phyloP scores from a whole-genome alignment of 2,797 vertebrate genomes.

The Percopsis omiscomaycus region DNA sequence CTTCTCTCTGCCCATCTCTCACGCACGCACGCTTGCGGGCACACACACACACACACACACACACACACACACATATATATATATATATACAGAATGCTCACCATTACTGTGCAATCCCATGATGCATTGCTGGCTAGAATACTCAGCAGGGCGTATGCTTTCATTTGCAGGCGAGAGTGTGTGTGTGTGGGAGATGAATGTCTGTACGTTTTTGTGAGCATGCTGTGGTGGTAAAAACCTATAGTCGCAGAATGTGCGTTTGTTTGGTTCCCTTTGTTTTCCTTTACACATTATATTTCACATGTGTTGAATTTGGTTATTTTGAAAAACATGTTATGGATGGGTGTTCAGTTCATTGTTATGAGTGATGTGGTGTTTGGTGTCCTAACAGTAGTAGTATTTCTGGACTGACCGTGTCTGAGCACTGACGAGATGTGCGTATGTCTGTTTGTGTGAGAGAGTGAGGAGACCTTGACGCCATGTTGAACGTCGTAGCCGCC shows the following conservation, averaged over 20 bases:
- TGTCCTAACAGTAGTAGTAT: background rate
- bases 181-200: slow-evolving; percentile 7
- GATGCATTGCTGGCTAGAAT: slow-evolving; percentile 57
- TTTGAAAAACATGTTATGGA: background rate
- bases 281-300: background rate
- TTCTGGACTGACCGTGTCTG: background rate
- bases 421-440: slow-evolving; percentile 8
- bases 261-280: background rate
- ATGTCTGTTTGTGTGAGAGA: slow-evolving; percentile 3
- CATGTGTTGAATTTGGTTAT: background rate
- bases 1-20: slow-evolving; percentile 6
- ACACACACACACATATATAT: slow-evolving; percentile 18
- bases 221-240: background rate
- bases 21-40: background rate
- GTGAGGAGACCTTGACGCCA: slow-evolving; percentile 26
- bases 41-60: slow-evolving; percentile 2
- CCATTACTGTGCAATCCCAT: slow-evolving; percentile 63
- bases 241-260: background rate
- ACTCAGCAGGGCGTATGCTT: slow-evolving; percentile 57
- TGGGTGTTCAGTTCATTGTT: background rate
- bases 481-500: slow-evolving; percentile 57
- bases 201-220: slow-evolving; percentile 7
- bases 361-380: too few relatives aligned
- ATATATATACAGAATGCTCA: slow-evolving; percentile 19
- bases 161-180: slow-evolving; percentile 17